Base-by-base conservation (phyloP, 2,113 vertebrate species). In the Cnemophilus loriae region DNA sequence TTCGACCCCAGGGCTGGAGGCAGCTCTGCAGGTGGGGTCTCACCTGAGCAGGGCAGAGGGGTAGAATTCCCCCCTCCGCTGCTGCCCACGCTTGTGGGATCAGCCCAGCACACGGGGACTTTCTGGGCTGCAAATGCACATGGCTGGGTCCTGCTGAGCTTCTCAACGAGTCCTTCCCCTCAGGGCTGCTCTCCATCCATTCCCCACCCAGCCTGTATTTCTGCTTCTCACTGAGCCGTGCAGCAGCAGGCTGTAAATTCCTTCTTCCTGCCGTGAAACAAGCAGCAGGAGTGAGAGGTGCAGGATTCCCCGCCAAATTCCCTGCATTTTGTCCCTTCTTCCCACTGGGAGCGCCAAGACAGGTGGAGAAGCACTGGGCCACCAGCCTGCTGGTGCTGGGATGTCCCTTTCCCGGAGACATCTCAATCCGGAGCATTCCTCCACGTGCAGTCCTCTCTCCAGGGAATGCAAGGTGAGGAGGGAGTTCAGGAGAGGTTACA, bases 391-490 rank as follows among this genome's bases (percentile, higher is more conserved):
- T 8, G 33, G 7, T 47, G 49, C 16, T 65, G 57, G 55, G 33
- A 53, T 42, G 23, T 30, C 2, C 4, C 60, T 78, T 16, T 57
- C 22, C 57, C 28, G 9, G 30, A 73, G 47, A 16, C 11, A 9
- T 4, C 47, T 23, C 49, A 9, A 3, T 14, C 37, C 0, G 2
- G 23, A 39, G 30, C 3, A 0, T 44, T 42, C 39, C 23, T 80
- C 61, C n/a, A 22, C 7, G 1, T 14, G 28, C 20, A 27, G 59
- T 68, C 55, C 71, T 30, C n/a, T 67, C 52, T 63, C 35, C 64
- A 67, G 55, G 53, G 60, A 61, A 32, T n/a, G 57, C 24, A 27
- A 49, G 46, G 50, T n/a, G 78, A 90, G 67, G 33, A 70, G 67
- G 46, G 44, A 52, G 50, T 16, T 69, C 49, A 70, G 81, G 26